Evolutionary conservation across 2,797 vertebrate species (phyloP).

Genomic region (Hylomyscus alleni): DNA sequence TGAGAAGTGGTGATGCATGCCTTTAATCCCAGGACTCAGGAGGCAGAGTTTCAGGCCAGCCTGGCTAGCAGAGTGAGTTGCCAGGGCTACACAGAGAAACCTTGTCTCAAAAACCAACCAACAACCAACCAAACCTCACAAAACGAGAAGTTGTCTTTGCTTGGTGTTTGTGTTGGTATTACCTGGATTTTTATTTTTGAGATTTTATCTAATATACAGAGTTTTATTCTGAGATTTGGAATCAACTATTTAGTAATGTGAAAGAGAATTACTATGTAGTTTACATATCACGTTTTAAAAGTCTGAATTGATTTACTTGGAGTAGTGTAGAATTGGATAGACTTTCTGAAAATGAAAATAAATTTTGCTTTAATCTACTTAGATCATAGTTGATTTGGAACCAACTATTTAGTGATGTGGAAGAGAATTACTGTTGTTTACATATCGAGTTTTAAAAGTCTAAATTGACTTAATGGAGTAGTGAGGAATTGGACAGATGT

Average conservation of each 20-base stretch:
- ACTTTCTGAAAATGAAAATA: slow-evolving; percentile 29
- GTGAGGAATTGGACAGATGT: neutral
- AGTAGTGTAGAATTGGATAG: neutral
- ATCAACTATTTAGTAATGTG: neutral
- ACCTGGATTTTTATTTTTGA: slow-evolving; percentile 35
- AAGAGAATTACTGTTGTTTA: neutral
- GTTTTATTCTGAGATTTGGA: slow-evolving; percentile 59
- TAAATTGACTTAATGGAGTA: neutral
- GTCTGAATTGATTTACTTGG: neutral
- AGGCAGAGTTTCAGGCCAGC: neutral
- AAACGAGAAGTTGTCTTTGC: neutral
- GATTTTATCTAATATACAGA: neutral
- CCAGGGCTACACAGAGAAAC: neutral
- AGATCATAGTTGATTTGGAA: slow-evolving; percentile 5
- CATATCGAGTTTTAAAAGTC: slow-evolving; percentile 31
- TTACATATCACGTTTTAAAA: slow-evolving; percentile 10
- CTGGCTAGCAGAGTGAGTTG: neutral
- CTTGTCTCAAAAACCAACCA: neutral
- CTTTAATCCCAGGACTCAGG: neutral
- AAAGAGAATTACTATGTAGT: neutral
- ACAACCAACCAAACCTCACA: neutral
- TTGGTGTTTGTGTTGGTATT: neutral
- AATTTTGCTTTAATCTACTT: neutral
- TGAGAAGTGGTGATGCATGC: neutral
- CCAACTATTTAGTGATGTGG: neutral